phyloP scores from a whole-genome alignment of 2,113 vertebrate genomes.

The Capra hircus region DNA sequence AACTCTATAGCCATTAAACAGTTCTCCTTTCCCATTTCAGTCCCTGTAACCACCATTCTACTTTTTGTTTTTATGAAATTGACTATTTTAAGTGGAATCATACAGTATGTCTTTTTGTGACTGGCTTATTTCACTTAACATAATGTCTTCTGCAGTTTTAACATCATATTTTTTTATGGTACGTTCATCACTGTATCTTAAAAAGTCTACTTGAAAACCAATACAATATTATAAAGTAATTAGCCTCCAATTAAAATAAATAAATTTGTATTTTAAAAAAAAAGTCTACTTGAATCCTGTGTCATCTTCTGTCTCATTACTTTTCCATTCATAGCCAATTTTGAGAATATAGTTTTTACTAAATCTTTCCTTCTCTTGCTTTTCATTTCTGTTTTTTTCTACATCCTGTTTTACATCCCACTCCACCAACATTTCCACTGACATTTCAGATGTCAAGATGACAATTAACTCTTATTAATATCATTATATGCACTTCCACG shows the following conservation, averaged over 20 bases:
- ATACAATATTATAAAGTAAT: too few relatives aligned
- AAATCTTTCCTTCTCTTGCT: neutral
- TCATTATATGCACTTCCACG: neutral
- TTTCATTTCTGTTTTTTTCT: neutral
- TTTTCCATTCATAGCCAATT: neutral
- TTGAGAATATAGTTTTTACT: neutral
- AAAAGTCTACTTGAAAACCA: neutral
- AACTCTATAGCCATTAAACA: neutral
- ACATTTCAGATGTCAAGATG: neutral
- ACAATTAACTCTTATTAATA: neutral
- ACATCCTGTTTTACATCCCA: neutral
- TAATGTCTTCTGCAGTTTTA: neutral
- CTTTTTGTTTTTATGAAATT: neutral
- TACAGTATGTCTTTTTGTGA: neutral
- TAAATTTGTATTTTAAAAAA: too few relatives aligned
- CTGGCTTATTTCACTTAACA: neutral
- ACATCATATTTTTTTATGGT: neutral
- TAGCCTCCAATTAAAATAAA: too few relatives aligned
- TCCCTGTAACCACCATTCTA: neutral
- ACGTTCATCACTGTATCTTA: neutral
- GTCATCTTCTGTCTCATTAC: neutral
- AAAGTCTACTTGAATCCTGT: neutral
- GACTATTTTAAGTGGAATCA: neutral
- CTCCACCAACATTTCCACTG: neutral
- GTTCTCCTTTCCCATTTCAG: neutral